Conservation (phyloP, 1,140 invertebrate genomes). For the Pteromalus puparum region DNA sequence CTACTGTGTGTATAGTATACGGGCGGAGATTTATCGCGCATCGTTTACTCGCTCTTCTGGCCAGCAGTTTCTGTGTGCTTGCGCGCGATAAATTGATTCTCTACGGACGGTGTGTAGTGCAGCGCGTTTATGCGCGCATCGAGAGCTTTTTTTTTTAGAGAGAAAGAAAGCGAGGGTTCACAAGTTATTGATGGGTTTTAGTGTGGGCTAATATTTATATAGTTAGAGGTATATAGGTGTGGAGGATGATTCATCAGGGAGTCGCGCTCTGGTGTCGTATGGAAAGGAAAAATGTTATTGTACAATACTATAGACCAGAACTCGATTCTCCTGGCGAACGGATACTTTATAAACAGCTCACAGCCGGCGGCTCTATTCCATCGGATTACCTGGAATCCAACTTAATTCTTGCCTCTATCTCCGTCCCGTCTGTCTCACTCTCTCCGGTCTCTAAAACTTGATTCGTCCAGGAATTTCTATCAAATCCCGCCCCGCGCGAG, state of each 20-base stretch:
- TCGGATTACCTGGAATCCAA: slow-evolving; percentile 21
- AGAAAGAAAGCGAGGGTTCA: too few relatives aligned
- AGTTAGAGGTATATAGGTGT: not conserved
- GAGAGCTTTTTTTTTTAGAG: not conserved
- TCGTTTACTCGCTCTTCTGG: not conserved
- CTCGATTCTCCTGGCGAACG: not conserved
- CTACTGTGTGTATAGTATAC: not conserved
- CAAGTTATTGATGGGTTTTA: not conserved
- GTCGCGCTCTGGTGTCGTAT: not conserved
- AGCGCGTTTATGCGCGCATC: not conserved
- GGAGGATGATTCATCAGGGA: not conserved
- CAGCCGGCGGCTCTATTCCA: not conserved
- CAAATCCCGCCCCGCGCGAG: not conserved
- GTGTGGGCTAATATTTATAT: not conserved
- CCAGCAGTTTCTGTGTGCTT: not conserved
- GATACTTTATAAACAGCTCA: slow-evolving; percentile 6
- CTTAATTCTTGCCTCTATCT: slow-evolving; percentile 21
- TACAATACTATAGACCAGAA: too few relatives aligned
- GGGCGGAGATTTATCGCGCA: not conserved
- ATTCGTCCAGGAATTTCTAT: slow-evolving; percentile 17
- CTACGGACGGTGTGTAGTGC: not conserved
- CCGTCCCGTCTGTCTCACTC: too few relatives aligned
- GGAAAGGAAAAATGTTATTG: not conserved
- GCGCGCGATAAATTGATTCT: slow-evolving; percentile 25
- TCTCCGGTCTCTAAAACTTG: not conserved